Conservation (phyloP, 2,888 invertebrate genomes). For the Apeira syringaria region DNA sequence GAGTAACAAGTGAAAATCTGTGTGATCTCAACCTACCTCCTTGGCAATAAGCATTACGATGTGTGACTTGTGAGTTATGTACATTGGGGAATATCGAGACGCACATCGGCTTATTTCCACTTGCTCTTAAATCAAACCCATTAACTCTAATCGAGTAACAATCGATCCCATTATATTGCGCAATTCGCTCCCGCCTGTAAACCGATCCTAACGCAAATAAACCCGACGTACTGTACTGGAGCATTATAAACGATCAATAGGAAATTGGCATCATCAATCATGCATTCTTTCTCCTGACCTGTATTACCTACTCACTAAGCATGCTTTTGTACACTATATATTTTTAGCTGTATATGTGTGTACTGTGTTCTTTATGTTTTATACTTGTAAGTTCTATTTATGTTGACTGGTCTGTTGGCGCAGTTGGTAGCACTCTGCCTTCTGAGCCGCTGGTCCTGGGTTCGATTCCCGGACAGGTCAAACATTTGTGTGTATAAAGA, state of each 20-base stretch:
- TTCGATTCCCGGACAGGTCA: too few species aligned
- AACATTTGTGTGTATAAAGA: too few species aligned
- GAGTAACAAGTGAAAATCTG: too few species aligned
- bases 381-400: too few species aligned
- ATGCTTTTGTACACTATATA: constrained; percentile 30
- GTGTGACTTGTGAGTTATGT: too few species aligned
- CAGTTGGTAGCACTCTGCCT: too few species aligned
- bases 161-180: constrained; percentile 20
- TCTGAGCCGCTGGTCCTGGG: too few species aligned
- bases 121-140: constrained; percentile 11
- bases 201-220: constrained; percentile 45
- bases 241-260: constrained; percentile 45
- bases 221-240: constrained; percentile 37
- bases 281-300: constrained; percentile 55
- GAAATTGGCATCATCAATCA: constrained; percentile 70
- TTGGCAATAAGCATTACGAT: too few species aligned
- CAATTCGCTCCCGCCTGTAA: constrained; percentile 12
- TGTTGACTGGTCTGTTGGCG: too few species aligned
- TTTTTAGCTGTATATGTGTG: constrained; percentile 13
- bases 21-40: too few species aligned
- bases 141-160: constrained; percentile 15
- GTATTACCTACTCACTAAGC: constrained; percentile 39
- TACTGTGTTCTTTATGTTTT: too few species aligned
- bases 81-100: too few species aligned
- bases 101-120: background rate